Conservation (phyloP, 2,888 invertebrate species). For the Xestia rhomboidea region DNA sequence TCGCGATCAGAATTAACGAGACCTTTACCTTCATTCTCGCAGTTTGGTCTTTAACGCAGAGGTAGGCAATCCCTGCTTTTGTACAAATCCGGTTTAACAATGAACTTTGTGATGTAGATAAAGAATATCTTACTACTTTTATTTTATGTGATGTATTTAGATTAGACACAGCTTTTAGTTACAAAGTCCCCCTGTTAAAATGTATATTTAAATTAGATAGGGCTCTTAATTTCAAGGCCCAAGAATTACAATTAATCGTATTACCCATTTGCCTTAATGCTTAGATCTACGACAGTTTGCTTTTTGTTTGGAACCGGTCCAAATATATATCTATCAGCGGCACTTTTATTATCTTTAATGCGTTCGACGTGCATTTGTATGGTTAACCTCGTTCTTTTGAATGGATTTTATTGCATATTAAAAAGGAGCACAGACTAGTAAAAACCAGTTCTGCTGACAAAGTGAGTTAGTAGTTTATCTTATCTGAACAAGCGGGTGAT, state of each 20-base stretch:
- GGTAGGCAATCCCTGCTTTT: slow-evolving; percentile 43
- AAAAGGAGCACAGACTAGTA: slow-evolving; percentile 36
- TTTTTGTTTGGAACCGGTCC: slow-evolving; percentile 73
- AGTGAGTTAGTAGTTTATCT: slow-evolving; percentile 29
- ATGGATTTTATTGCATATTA: slow-evolving; percentile 65
- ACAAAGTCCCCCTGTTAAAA: slow-evolving; percentile 49
- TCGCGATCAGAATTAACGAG: slow-evolving; percentile 61
- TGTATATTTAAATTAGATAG: slow-evolving; percentile 66
- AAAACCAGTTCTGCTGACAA: slow-evolving; percentile 42
- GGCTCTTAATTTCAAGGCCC: slow-evolving; percentile 69
- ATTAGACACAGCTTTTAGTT: slow-evolving; percentile 46
- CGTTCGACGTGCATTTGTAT: slow-evolving; percentile 65
- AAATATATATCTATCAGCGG: slow-evolving; percentile 67
- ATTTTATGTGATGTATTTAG: slow-evolving; percentile 57
- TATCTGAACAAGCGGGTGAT: slow-evolving; percentile 35
- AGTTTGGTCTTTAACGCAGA: slow-evolving; percentile 51
- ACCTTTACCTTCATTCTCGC: slow-evolving; percentile 58
- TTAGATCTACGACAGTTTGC: slow-evolving; percentile 65
- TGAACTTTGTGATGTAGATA: slow-evolving; percentile 45
- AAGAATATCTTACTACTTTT: slow-evolving; percentile 46
- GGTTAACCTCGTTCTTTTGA: slow-evolving; percentile 47
- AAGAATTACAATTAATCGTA: slow-evolving; percentile 73
- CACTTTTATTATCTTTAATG: slow-evolving; percentile 67
- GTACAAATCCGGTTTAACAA: slow-evolving; percentile 38
- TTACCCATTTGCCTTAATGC: slow-evolving; percentile 71